phyloP scores from a whole-genome alignment of 2,888 invertebrate genomes.

The Xanthostigma xanthostigma region DNA sequence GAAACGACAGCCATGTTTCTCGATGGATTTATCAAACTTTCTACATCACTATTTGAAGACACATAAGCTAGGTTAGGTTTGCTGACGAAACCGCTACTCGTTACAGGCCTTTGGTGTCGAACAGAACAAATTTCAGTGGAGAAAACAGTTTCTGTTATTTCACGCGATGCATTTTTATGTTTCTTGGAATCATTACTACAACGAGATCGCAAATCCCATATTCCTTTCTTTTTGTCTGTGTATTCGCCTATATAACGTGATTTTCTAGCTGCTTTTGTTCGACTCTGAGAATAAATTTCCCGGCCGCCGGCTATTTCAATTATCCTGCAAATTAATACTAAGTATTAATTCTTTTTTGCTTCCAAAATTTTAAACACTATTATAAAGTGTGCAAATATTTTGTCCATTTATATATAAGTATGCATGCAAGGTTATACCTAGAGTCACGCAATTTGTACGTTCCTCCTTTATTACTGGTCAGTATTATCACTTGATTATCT shows the following conservation, averaged over 20 bases:
- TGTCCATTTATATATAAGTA: not conserved
- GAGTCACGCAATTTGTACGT: constrained; percentile 60
- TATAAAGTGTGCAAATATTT: not conserved
- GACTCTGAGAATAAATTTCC: constrained; percentile 69
- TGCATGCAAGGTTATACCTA: constrained; percentile 32
- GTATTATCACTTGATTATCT: constrained; percentile 33
- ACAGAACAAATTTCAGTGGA: constrained; percentile 45
- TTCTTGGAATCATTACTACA: constrained; percentile 28
- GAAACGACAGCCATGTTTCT: constrained; percentile 26
- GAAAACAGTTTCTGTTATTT: constrained; percentile 45
- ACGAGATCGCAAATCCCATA: constrained; percentile 39
- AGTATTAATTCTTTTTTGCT: constrained; percentile 1
- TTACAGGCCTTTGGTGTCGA: constrained; percentile 27
- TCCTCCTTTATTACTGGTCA: constrained; percentile 34
- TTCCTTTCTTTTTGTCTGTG: constrained; percentile 25
- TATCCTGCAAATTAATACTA: constrained; percentile 32
- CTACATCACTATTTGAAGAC: constrained; percentile 22
- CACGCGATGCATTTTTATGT: constrained; percentile 29
- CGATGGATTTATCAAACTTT: constrained; percentile 21
- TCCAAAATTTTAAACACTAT: constrained; percentile 1
- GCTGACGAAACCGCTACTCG: constrained; percentile 10
- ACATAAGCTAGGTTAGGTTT: constrained; percentile 27
- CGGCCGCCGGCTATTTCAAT: constrained; percentile 69
- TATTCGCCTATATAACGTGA: constrained; percentile 34
- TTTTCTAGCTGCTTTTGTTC: constrained; percentile 62